These are phyloP conservation scores for Drosophila nebulosa DNA, from an alignment of 1,140 invertebrate genomes.

Conservation along the genomic window DNA sequence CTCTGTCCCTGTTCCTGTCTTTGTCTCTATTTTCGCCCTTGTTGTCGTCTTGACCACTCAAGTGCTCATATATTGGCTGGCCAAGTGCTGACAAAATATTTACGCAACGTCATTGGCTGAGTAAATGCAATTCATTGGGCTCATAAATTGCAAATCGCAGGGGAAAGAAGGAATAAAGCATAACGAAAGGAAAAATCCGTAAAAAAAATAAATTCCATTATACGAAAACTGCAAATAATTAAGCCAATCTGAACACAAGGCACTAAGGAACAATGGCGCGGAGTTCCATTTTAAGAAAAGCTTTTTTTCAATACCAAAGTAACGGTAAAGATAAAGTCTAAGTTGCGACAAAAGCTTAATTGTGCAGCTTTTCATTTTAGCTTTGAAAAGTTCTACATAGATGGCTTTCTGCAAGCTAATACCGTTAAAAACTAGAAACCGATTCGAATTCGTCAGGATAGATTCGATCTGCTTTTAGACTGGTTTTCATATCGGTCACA, in stretches of 20 bases:
- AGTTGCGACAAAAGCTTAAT: neutral
- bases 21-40: neutral
- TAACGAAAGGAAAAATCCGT: neutral
- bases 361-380: neutral
- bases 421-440: no score
- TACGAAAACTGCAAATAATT: constrained; percentile 36
- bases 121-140: constrained; percentile 58
- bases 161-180: neutral
- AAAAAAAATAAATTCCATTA: neutral
- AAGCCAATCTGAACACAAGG: neutral
- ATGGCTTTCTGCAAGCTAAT: neutral
- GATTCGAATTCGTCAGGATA: no score
- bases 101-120: constrained; percentile 39
- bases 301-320: constrained; percentile 2
- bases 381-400: neutral
- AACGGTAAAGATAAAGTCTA: neutral
- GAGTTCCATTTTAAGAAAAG: neutral
- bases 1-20: constrained; percentile 1
- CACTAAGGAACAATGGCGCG: neutral
- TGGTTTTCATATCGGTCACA: no score
- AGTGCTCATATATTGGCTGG: constrained; percentile 26
- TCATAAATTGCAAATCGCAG: constrained; percentile 58
- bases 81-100: constrained; percentile 52
- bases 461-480: no score
- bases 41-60: constrained; percentile 19